Base-by-base conservation (phyloP, 2,113 vertebrate genomes). In the Sceloporus undulatus region DNA sequence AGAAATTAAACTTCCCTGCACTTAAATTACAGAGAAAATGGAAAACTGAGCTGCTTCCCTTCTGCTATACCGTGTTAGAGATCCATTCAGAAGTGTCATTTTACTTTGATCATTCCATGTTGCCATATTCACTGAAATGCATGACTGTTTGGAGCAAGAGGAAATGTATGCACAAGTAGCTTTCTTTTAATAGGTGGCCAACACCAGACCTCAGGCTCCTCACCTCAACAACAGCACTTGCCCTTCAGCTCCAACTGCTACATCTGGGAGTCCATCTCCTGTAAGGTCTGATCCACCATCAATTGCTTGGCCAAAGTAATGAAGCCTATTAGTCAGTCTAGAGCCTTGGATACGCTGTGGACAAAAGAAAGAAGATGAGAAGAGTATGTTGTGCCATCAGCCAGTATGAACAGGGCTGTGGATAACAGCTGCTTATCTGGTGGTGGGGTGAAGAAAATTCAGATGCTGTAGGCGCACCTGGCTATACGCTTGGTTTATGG, bases 241-340 rank as follows among this genome's bases (percentile, higher is more conserved):
- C 1, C 97, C 97, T 52, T 88, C 88, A n/a, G 98, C 97, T 82
- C 98, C 98, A 0, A 98, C 92, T 18, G 95, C 94, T 52, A 98
- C 87, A 89, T 97, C 98, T 1, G 92, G 90, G 38, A 98, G 95
- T 19, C 95, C 95, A 4, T 98, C 98, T 14, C 92, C 86, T 0
- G 95, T 97, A 13, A 98, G 95, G 48, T 98, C 98, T 23, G 90
- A 94, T 42, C 92, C 86, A 6, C 97, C 98, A 1, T 97, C 94
- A 65, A 98, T 76, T 9, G 98, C 94, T 66, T 97, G 97, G 52
- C 98, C 98, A 48, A 99, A 98, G 84, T 97, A 97, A 79, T 92
- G 96, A 14, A 97, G 93, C 0, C 27, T 29, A 0, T 48, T 4
- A 5, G 81, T 1, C 5, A 97, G 7, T 1, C 74, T 73, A 34